Base-by-base conservation (phyloP, 1,140 invertebrate species). In the Zaprionus gabonicus region DNA sequence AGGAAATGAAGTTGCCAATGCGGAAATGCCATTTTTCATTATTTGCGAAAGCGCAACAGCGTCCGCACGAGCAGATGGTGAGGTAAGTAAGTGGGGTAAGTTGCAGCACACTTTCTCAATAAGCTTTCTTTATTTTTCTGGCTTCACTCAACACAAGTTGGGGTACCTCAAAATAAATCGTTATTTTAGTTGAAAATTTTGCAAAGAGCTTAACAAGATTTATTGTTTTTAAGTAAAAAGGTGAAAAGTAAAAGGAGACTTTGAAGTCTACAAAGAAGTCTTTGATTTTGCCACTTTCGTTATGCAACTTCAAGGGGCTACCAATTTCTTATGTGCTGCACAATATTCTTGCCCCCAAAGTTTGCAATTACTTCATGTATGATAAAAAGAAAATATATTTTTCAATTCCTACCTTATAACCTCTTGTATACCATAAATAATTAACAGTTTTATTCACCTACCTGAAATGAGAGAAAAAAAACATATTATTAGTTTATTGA, bases 21-120 rank as follows among this genome's bases (percentile, higher is more conserved):
- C 72, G 84, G 80, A 88, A 88, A 84, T 88, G 78, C 78, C 68
- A 88, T 87, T 88, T 88, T 81, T 84, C 81, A 81, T 81, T 82
- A 76, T 78, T 85, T 75, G 67, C 58, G 34, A 41, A 13, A 38
- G 34, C 49, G 60, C 46, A 65, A 60, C 44, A 58, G 46, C 31
- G 28, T 44, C 13, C 44, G 56, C 3, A 34, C 9, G 0, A 34
- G 31, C 41, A 46, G 53, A 17, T 12, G 20, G 31, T 23, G 20
- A 23, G 55, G 49, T 38, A 38, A 46, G 31, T 34, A 23, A 66
- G 51, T n/a, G 38, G n/a, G 13, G 10, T 55, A 4, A 49, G 59
- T 17, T 13, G 27, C 17, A 46, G 38, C 41, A 15, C 15, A 28
- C 5, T 15, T 17, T 17, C 15, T 46, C 23, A 46, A 27, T 27